Conservation (phyloP, 2,888 invertebrate genomes). For the Yponomeuta sedellus region DNA sequence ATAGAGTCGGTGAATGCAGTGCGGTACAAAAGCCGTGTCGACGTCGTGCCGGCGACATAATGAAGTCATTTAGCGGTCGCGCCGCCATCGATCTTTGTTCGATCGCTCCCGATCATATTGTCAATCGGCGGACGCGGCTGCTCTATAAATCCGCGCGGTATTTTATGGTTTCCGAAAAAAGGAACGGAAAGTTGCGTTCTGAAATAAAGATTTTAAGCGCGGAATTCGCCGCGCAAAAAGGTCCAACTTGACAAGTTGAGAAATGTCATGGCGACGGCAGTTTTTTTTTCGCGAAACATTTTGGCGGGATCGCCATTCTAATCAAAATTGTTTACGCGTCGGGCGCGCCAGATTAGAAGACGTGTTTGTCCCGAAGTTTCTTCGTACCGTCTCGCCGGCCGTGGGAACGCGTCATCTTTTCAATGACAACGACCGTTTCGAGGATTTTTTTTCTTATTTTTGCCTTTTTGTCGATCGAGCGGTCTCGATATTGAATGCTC, state of each 20-base stretch:
- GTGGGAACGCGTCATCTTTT: conserved; percentile 53
- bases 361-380: conserved; percentile 14
- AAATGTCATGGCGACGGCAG: conserved; percentile 48
- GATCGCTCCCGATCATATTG: conserved; percentile 41
- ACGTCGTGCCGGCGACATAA: conserved; percentile 35
- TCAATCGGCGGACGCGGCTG: conserved; percentile 32
- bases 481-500: conserved; percentile 13
- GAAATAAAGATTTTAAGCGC: conserved; percentile 70
- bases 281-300: conserved; percentile 49
- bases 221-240: conserved; percentile 61
- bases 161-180: conserved; percentile 44
- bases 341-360: conserved; percentile 27
- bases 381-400: conserved; percentile 26
- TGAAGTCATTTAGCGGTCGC: conserved; percentile 47
- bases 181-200: conserved; percentile 26
- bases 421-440: conserved; percentile 32
- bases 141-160: conserved; percentile 52
- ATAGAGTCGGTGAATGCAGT: conserved; percentile 19
- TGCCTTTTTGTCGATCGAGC: conserved; percentile 23
- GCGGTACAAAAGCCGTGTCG: conserved; percentile 8
- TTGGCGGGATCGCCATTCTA: conserved; percentile 70
- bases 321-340: conserved; percentile 75
- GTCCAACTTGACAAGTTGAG: conserved; percentile 62
- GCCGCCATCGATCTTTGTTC: conserved; percentile 36
- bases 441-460: conserved; percentile 33